Conservation (phyloP, 2,113 vertebrate species). For the Sitta europaea region DNA sequence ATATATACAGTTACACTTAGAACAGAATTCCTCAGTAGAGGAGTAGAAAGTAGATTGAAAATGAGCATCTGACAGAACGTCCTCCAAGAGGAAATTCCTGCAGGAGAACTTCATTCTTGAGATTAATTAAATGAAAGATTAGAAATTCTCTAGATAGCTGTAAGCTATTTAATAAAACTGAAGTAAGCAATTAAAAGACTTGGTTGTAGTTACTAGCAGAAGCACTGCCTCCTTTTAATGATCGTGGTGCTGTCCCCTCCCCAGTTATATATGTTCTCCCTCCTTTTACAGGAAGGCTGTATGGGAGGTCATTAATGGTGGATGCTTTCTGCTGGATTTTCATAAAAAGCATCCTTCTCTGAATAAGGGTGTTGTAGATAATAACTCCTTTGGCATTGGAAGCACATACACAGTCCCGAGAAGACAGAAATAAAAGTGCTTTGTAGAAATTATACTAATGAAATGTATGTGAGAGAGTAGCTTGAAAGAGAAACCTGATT, state of each 20-base stretch:
- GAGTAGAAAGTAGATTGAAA: neutral
- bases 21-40: neutral
- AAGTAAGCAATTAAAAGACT: slow-evolving; percentile 55
- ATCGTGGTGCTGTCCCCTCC: neutral
- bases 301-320: neutral
- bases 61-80: neutral
- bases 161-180: slow-evolving; percentile 59
- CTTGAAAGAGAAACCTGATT: slow-evolving; percentile 7
- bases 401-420: neutral
- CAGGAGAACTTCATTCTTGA: slow-evolving; percentile 47
- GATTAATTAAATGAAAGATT: slow-evolving; percentile 58
- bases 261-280: neutral
- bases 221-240: neutral
- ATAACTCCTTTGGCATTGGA: neutral
- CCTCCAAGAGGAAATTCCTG: slow-evolving; percentile 41
- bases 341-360: neutral
- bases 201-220: neutral
- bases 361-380: neutral
- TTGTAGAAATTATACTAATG: neutral
- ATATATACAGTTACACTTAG: neutral
- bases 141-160: slow-evolving; percentile 57
- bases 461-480: neutral
- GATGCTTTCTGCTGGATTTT: slow-evolving; percentile 1
- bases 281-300: neutral
- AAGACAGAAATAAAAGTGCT: slow-evolving; percentile 28